Evolutionary conservation across 2,888 invertebrate genomes (phyloP), one percentile per base, ranked within the genome.

Genomic region (Omphaloscelis lunosa): DNA sequence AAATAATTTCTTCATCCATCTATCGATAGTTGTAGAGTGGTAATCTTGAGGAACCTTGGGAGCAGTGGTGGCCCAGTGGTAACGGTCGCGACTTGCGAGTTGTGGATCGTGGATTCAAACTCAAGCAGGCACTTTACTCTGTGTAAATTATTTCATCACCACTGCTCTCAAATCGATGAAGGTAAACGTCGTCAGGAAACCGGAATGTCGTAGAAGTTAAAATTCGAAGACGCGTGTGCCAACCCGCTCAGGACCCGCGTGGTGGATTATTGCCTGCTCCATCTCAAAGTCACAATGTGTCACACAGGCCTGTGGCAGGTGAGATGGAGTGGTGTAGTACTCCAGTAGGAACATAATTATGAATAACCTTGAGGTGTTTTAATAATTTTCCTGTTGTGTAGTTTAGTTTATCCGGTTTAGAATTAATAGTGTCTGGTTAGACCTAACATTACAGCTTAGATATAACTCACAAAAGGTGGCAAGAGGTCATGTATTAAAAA

Each of bases 1-100:
- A 77, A 77, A 82, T 69, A 66, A 78, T 82, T 79, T 86, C 78
- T 84, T 75, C 71, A 81, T 69, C n/a, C 12, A 39, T 71, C 27
- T 12, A 27, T 71, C n/a, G 34, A 79, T 71, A 67, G 41, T 74
- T 68, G 29, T 27, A 41, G 48, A 72, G 27, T 9, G n/a, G n/a
- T 56, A 48, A n/a, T 66, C 53, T 61, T 76, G 82, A 9, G 2
- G 23, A 17, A 34, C 34, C 61, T 34, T 61, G 29, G 29, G 29
- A 29, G 20, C 9, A 59, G 9, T 61, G 29, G 4, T 20, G 61
- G 20, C 29, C 20, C 29, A 29, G 58, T 27, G 17, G 17, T 4
- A 29, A 29, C 4, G 8, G 20, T 17, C 29, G 58, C 27, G 27
- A 29, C 3, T 59, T 59, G 15, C 7, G 58, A 8, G 15, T 58